Base-by-base conservation (phyloP, 2,113 vertebrate genomes). In the Strigops habroptila region DNA sequence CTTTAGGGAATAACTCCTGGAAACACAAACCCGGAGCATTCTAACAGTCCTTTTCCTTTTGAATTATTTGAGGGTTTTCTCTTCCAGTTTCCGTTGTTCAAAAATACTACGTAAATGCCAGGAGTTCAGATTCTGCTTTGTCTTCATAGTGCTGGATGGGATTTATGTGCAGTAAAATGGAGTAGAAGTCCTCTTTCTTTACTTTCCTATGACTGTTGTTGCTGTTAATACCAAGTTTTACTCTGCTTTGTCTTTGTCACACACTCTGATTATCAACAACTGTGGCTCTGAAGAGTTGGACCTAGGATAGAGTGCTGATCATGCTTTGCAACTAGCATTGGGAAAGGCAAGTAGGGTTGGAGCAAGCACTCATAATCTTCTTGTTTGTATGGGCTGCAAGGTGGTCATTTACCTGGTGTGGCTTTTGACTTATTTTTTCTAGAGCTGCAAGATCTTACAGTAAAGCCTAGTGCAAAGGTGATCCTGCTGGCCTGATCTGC, bases 11-110 rank as follows among this genome's bases (percentile, higher is more conserved):
- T 70, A 94, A 21, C 75, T 95, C 49, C 14, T 10, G 90, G 94
- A 88, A 91, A 77, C 63, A 87, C 62, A 90, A 90, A 80, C 74
- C 79, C 53, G 57, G 63, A 89, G 63, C 67, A 53, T 62, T 92
- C 68, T 43, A 41, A 48, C 55, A 39, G 8, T 53, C 75, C 37
- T 41, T 81, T 86, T 69, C 60, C 33, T 69, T 79, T 87, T 76
- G n/a, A 73, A n/a, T 69, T 73, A 49, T 59, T 90, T 93, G 31
- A 73, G 28, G 22, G 8, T 77, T 63, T 85, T 91, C 30, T 84
- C 69, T 92, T 88, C 30, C 27, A 31, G 53, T 94, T 37, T 62
- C 49, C 16, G 2, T 31, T 73, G 28, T 77, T 95, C 24, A 75
- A 90, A 94, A 93, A 60, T 33, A 21, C 18, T 14, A 1, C 1